Conservation (phyloP, 2,113 vertebrate species). For the Cacatua alba region DNA sequence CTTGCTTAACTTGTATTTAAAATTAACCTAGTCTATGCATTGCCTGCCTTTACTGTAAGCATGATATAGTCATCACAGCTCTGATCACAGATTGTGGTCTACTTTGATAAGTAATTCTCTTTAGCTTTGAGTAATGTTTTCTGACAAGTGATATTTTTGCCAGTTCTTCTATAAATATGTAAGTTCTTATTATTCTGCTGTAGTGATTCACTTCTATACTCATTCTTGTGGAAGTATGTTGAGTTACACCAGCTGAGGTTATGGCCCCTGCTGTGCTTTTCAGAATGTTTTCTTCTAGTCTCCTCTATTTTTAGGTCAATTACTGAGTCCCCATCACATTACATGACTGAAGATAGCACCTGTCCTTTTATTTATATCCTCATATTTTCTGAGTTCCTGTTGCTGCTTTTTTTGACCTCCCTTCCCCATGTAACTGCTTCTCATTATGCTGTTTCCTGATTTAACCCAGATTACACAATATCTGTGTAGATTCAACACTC, state of each 20-base stretch:
- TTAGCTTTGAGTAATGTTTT: constrained; percentile 53
- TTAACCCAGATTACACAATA: constrained; percentile 38
- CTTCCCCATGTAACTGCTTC: neutral
- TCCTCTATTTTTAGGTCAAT: constrained; percentile 59
- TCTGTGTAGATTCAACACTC: neutral
- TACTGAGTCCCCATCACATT: constrained; percentile 40
- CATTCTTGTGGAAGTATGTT: constrained; percentile 10
- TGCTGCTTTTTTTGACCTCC: constrained; percentile 31
- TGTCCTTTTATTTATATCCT: constrained; percentile 64
- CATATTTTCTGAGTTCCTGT: constrained; percentile 39
- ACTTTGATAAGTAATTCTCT: constrained; percentile 31
- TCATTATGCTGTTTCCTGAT: constrained; percentile 35
- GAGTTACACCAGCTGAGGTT: constrained; percentile 52
- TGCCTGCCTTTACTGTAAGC: constrained; percentile 16
- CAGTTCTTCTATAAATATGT: constrained; percentile 20
- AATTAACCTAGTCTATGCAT: constrained; percentile 43
- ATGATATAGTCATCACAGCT: constrained; percentile 46
- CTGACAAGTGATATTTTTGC: constrained; percentile 31
- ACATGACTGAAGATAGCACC: constrained; percentile 51
- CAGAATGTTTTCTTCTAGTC: constrained; percentile 17
- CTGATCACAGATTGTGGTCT: constrained; percentile 37
- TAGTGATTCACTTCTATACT: constrained; percentile 42
- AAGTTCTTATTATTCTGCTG: constrained; percentile 54
- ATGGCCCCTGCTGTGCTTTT: constrained; percentile 4
- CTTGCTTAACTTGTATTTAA: constrained; percentile 46